A percentile compares a stretch with the other conserved stretches of the same genome.
Evolutionary conservation across 2,797 vertebrate genomes (phyloP).

Genomic region (Lepus townsendii): DNA sequence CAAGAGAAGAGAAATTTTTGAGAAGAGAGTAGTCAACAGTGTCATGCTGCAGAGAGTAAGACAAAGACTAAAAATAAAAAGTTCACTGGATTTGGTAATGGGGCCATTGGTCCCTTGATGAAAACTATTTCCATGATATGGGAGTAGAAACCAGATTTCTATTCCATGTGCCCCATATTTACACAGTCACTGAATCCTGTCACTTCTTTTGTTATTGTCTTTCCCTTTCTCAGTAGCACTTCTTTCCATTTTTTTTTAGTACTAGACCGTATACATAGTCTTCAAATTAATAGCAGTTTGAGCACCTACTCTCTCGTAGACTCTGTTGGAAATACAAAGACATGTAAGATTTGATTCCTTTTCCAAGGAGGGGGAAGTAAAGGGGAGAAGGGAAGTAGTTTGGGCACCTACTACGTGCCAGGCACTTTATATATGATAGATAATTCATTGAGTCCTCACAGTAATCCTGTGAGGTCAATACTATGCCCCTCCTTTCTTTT

Average conservation of each 20-base stretch:
- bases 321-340: constrained; percentile 86
- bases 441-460: constrained; percentile 56
- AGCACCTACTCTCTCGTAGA: constrained; percentile 86
- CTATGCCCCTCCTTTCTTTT: constrained; percentile 28
- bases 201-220: constrained; percentile 82
- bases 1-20: constrained; percentile 79
- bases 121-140: constrained; percentile 64
- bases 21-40: constrained; percentile 80
- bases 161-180: constrained; percentile 67
- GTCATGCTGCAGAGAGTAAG: constrained; percentile 75
- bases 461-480: constrained; percentile 61
- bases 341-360: constrained; percentile 85
- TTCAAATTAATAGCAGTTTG: constrained; percentile 86
- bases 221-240: constrained; percentile 85
- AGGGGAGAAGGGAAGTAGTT: constrained; percentile 79
- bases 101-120: constrained; percentile 48
- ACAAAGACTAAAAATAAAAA: constrained; percentile 70
- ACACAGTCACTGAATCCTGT: constrained; percentile 80
- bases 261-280: constrained; percentile 86
- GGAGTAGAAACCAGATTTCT: constrained; percentile 76
- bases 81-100: constrained; percentile 70
- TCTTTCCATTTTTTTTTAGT: constrained; percentile 86
- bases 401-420: constrained; percentile 81
- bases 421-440: constrained; percentile 72
- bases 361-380: constrained; percentile 82